Evolutionary conservation across 2,888 invertebrate genomes (phyloP).

Genomic region (Lampropteryx suffumata): DNA sequence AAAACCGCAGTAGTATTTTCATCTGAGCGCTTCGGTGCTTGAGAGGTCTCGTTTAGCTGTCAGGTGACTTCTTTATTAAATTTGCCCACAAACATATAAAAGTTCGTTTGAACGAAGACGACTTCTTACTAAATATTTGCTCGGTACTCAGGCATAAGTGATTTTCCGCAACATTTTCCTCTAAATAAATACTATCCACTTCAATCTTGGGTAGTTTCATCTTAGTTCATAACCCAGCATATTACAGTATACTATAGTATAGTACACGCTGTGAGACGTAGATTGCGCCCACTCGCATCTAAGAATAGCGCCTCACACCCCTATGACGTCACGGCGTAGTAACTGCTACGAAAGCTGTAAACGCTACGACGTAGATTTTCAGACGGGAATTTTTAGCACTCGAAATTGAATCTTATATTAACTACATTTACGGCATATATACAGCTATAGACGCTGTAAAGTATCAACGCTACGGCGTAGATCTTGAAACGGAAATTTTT

Average conservation of each 20-base stretch:
- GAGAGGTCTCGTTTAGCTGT: no score
- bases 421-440: conserved; percentile 33
- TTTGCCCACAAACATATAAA: no score
- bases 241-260: not conserved
- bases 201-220: conserved; percentile 3
- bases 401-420: no score
- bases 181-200: not conserved
- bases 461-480: conserved; percentile 24
- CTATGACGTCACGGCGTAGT: conserved; percentile 36
- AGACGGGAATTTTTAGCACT: not conserved
- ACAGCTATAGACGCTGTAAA: conserved; percentile 29
- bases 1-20: no score
- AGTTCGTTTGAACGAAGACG: no score
- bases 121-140: no score
- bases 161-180: no score
- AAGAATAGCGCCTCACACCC: conserved; percentile 55
- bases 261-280: conserved; percentile 3
- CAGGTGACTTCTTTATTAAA: no score
- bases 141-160: no score
- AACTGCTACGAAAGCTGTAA: conserved; percentile 30
- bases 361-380: conserved; percentile 18
- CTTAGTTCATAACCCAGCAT: conserved; percentile 1
- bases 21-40: no score
- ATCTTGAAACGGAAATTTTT: not conserved
- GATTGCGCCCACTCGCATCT: conserved; percentile 41